These are phyloP conservation scores for Coptodon bakossiorum DNA, from an alignment of 2,113 vertebrate genomes.

Conservation along the genomic window DNA sequence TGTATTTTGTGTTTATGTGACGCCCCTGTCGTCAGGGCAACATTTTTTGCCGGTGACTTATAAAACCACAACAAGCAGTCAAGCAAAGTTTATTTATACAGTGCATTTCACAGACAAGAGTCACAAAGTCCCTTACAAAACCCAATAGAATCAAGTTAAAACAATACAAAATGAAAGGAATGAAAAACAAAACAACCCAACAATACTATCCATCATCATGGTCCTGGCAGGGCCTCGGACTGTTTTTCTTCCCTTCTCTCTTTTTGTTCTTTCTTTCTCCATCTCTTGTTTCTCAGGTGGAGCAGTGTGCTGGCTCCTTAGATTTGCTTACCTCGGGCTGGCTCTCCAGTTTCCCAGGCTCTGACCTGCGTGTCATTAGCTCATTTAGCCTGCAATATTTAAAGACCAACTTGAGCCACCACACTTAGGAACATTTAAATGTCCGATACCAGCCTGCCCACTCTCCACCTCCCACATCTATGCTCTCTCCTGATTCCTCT, in stretches of 20 bases:
- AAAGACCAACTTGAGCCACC: neutral
- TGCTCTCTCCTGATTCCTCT: neutral
- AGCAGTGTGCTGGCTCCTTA: neutral
- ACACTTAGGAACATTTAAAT: neutral
- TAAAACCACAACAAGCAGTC: neutral
- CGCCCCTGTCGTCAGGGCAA: neutral
- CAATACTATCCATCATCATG: neutral
- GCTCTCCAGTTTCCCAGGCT: neutral
- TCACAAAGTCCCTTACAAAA: neutral
- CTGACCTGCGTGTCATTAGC: neutral
- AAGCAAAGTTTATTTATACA: neutral
- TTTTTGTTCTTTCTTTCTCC: neutral
- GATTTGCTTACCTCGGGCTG: neutral
- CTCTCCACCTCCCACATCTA: neutral
- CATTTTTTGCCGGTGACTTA: neutral
- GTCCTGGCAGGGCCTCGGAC: neutral
- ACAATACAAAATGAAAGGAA: neutral
- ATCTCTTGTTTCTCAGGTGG: neutral
- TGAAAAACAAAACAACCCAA: neutral
- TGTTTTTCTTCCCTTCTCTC: neutral
- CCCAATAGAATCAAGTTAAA: neutral
- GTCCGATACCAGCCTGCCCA: neutral
- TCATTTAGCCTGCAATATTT: neutral
- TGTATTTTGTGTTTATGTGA: neutral
- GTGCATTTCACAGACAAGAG: neutral